These are phyloP conservation scores for Acrocephalus kingi DNA, from an alignment of 2,113 vertebrate species.

Conservation along the genomic window DNA sequence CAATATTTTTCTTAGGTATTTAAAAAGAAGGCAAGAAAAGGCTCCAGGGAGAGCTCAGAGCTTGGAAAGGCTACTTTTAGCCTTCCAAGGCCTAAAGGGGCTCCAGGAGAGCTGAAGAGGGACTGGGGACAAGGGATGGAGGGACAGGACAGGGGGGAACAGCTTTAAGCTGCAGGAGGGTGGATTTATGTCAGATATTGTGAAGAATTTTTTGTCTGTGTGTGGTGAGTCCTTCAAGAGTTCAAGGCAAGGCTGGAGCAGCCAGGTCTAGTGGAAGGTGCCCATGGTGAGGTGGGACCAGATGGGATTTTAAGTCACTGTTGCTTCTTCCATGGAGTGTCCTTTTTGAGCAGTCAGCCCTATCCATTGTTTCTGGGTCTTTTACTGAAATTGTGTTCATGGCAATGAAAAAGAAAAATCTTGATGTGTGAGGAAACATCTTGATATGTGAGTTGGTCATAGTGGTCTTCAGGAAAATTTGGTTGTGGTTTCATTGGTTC, in stretches of 20 bases:
- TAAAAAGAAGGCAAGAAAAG: not conserved
- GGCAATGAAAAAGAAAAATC: not conserved
- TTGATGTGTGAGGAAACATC: not conserved
- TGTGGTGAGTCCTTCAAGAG: not conserved
- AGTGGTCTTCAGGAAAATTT: not conserved
- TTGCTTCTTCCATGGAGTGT: accelerated
- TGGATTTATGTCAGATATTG: not conserved
- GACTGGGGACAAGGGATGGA: not conserved
- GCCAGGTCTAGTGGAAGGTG: not conserved
- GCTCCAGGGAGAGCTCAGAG: not conserved
- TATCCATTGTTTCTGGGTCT: accelerated
- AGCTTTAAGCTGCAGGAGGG: not conserved
- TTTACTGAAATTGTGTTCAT: not conserved
- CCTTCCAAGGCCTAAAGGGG: not conserved
- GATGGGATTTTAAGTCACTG: not conserved
- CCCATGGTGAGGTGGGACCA: not conserved
- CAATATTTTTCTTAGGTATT: not conserved
- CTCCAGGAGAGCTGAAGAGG: not conserved
- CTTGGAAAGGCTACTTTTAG: no score
- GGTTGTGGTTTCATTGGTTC: not conserved
- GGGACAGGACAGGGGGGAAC: not conserved
- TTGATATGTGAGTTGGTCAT: not conserved
- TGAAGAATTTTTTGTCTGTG: not conserved
- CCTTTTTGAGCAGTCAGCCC: not conserved
- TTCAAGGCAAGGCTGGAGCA: not conserved